Percentiles rank a stretch among this genome's conserved stretches.
These are phyloP conservation scores for Okapia johnstoni DNA, from an alignment of 2,113 vertebrate species.

Conservation along the genomic window DNA sequence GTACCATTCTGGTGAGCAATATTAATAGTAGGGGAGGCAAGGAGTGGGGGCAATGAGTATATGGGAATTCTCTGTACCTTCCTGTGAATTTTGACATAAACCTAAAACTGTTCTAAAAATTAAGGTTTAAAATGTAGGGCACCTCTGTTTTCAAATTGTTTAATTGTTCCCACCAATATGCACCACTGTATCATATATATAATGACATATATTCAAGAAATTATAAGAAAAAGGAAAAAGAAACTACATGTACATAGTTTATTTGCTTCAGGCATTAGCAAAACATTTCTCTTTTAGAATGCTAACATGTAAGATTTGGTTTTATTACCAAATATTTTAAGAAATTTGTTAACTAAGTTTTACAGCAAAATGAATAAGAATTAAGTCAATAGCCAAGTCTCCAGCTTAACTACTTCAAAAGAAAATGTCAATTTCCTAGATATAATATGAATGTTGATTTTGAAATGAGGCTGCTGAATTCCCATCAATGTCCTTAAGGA, in stretches of 20 bases:
- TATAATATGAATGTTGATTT: not conserved
- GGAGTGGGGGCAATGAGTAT: not conserved
- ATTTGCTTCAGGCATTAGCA: not conserved
- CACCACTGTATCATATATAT: not conserved
- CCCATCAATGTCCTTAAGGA: slow-evolving; percentile 3
- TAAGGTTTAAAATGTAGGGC: not conserved
- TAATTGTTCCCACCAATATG: not conserved
- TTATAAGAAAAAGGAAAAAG: not conserved
- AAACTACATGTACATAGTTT: not conserved
- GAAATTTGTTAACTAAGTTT: not conserved
- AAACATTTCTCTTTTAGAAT: not conserved
- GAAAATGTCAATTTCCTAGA: not conserved
- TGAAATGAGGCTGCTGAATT: not conserved
- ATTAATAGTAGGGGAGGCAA: not conserved
- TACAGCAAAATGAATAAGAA: not conserved
- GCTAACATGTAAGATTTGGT: not conserved
- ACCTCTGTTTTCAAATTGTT: not conserved
- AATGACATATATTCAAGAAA: not conserved
- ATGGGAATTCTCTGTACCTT: not conserved
- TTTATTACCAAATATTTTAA: slow-evolving; percentile 11
- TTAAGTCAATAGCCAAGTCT: not conserved
- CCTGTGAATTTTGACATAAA: not conserved
- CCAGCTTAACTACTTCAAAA: not conserved
- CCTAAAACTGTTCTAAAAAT: not conserved
- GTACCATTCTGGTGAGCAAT: not conserved